Evolutionary conservation across 2,113 vertebrate genomes (phyloP).

Genomic region (Halichoeres trimaculatus): DNA sequence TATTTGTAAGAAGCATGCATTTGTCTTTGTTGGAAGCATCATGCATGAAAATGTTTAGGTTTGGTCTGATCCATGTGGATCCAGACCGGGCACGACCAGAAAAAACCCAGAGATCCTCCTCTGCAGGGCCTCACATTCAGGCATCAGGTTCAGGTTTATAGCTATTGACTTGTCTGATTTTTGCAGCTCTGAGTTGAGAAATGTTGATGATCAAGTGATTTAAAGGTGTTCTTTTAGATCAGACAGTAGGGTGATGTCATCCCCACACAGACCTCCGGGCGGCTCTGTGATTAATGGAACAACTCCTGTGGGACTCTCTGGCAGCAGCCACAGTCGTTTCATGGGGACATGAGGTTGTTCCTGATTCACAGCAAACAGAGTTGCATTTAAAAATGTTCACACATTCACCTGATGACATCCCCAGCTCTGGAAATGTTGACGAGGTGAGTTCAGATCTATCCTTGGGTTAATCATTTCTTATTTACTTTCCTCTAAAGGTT

Average conservation of each 20-base stretch:
- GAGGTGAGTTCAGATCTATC: neutral
- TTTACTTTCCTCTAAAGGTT: neutral
- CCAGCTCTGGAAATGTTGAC: neutral
- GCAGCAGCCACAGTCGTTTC: constrained; percentile 39
- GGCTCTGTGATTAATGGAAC: constrained; percentile 61
- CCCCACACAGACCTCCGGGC: constrained; percentile 38
- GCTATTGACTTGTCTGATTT: neutral
- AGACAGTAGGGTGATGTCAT: constrained; percentile 46
- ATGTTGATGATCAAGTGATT: neutral
- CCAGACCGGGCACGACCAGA: neutral
- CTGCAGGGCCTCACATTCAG: neutral
- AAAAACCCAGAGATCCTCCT: constrained; percentile 2
- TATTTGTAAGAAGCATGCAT: constrained; percentile 52
- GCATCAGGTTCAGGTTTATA: constrained; percentile 7
- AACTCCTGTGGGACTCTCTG: constrained; percentile 45
- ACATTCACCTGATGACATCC: constrained; percentile 20
- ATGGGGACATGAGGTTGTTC: constrained; percentile 18
- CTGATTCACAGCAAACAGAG: constrained; percentile 25
- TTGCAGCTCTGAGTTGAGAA: neutral
- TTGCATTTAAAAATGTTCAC: constrained; percentile 8
- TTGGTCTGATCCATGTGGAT: constrained; percentile 9
- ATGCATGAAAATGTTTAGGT: too few relatives aligned
- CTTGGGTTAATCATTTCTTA: neutral
- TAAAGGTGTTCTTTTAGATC: constrained; percentile 1
- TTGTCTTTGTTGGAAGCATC: constrained; percentile 38